Conservation (phyloP, 53 echinoderm and acorn worm genomes). For the Mesocentrotus franciscanus region DNA sequence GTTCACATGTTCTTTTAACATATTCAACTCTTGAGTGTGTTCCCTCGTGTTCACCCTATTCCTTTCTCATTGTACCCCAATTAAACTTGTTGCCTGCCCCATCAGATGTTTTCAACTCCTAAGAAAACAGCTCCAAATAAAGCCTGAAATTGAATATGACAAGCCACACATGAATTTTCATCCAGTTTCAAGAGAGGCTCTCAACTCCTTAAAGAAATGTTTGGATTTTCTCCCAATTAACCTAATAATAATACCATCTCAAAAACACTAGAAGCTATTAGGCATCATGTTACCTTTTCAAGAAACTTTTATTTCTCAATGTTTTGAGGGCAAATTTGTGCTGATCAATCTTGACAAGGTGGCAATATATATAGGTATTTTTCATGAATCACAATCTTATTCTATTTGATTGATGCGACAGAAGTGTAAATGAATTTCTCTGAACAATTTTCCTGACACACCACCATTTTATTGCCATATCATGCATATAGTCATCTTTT, state of each 20-base stretch:
- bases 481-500: not conserved
- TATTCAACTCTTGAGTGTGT: not conserved
- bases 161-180: slow-evolving; percentile 56
- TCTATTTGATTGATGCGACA: not conserved
- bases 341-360: slow-evolving; percentile 29
- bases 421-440: not conserved
- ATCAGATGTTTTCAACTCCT: slow-evolving; percentile 41
- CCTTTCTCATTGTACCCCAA: slow-evolving; percentile 46
- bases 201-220: slow-evolving; percentile 30
- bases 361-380: not conserved
- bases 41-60: not conserved
- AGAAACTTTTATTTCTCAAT: not conserved
- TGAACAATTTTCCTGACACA: not conserved
- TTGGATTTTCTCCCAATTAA: slow-evolving; percentile 57
- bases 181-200: not conserved
- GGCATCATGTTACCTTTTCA: slow-evolving; percentile 30
- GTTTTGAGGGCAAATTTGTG: not conserved
- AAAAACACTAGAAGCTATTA: slow-evolving; percentile 60
- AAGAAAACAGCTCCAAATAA: slow-evolving; percentile 52
- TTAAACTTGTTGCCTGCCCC: slow-evolving; percentile 14
- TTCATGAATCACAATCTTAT: not conserved
- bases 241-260: slow-evolving; percentile 53
- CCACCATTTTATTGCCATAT: not conserved
- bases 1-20: not conserved
- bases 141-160: slow-evolving; percentile 56